Evolutionary conservation across 1,140 invertebrate species (phyloP).

Genomic region (Drosophila trapezifrons): DNA sequence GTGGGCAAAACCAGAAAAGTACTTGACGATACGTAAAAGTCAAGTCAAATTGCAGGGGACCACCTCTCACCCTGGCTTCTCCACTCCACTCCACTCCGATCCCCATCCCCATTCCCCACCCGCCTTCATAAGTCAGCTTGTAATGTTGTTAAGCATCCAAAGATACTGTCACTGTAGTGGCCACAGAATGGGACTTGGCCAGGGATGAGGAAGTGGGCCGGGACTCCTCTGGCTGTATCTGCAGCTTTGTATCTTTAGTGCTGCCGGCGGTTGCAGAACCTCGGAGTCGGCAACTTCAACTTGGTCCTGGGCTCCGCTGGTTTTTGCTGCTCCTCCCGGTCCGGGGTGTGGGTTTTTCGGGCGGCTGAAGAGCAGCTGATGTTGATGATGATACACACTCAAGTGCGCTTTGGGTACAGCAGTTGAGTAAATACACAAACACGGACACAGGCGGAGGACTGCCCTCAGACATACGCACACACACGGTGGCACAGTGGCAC

Average conservation of each 20-base stretch:
- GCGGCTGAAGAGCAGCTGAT: conserved; percentile 78
- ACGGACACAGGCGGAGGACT: conserved; percentile 13
- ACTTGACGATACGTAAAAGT: conserved; percentile 84
- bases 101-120: not conserved
- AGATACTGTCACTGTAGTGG: conserved; percentile 82
- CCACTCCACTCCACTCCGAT: not conserved
- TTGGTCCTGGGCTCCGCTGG: conserved; percentile 31
- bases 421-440: conserved; percentile 75
- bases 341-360: conserved; percentile 6
- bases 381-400: conserved; percentile 83
- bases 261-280: conserved; percentile 44
- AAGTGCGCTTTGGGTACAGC: conserved; percentile 80
- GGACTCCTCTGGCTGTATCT: conserved; percentile 59
- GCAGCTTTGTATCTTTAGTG: conserved; percentile 71
- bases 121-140: conserved; percentile 77
- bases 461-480: conserved; percentile 6
- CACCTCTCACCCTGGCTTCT: conserved; percentile 1
- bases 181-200: conserved; percentile 35
- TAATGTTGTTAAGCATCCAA: conserved; percentile 82
- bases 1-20: conserved; percentile 81
- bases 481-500: not conserved
- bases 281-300: conserved; percentile 57
- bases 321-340: conserved; percentile 6
- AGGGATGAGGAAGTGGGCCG: conserved; percentile 3
- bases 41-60: conserved; percentile 76